Percentiles rank a stretch among this genome's conserved stretches.
phyloP scores from a whole-genome alignment of 2,888 invertebrate species.

The Physocephala rufipes region DNA sequence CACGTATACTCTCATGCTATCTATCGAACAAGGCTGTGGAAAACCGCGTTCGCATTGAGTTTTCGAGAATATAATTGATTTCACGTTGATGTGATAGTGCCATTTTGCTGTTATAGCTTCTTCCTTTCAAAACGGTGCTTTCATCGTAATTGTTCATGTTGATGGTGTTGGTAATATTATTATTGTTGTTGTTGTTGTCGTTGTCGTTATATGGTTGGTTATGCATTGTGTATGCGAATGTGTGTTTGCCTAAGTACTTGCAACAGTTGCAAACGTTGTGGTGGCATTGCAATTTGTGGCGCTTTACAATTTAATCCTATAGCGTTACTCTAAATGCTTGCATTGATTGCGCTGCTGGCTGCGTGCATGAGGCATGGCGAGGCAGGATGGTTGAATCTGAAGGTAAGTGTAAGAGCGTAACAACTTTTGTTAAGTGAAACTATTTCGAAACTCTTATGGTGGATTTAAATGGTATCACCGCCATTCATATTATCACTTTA shows the following conservation, averaged over 20 bases:
- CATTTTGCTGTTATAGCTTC: constrained; percentile 20
- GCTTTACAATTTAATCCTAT: constrained; percentile 34
- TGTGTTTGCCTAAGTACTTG: constrained; percentile 14
- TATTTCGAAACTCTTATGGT: too few relatives aligned
- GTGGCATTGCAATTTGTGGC: constrained; percentile 32
- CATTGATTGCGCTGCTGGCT: not conserved
- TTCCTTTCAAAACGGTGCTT: too few relatives aligned
- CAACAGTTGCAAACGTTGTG: constrained; percentile 33
- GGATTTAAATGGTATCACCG: too few relatives aligned
- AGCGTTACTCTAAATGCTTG: constrained; percentile 9
- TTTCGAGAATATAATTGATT: constrained; percentile 35
- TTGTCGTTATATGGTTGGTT: not conserved
- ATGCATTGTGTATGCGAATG: not conserved
- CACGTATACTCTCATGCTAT: too few relatives aligned
- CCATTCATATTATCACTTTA: too few relatives aligned
- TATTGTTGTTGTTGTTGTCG: constrained; percentile 3
- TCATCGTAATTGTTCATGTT: too few relatives aligned
- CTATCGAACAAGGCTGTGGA: not conserved
- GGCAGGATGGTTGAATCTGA: too few relatives aligned
- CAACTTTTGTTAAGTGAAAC: too few relatives aligned
- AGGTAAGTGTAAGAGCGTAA: too few relatives aligned
- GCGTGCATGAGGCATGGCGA: too few relatives aligned
- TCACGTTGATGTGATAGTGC: constrained; percentile 28
- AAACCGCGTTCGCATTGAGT: constrained; percentile 21
- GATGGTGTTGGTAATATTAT: too few relatives aligned